Evolutionary conservation across 1,140 invertebrate species (phyloP).

Genomic region (Dendrolimus punctatus): DNA sequence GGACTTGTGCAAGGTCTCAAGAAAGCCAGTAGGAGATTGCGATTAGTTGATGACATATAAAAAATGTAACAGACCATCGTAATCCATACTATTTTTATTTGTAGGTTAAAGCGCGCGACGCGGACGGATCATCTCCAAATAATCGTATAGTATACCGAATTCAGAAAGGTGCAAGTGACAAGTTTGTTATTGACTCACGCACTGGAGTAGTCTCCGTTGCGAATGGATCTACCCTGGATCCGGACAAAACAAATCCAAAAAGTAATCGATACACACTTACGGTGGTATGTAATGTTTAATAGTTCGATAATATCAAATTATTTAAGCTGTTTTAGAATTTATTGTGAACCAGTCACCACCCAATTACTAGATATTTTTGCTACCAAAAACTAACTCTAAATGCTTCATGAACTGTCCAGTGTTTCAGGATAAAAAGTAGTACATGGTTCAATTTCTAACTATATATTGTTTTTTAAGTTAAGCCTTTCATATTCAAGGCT

Average conservation of each 20-base stretch:
- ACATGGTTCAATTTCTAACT: no score
- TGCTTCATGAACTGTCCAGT: no score
- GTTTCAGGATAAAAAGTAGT: no score
- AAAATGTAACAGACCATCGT: background rate
- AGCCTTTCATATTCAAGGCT: no score
- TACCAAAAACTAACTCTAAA: no score
- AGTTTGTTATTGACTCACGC: conserved; percentile 91
- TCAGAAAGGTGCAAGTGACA: conserved; percentile 88
- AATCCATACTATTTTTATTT: conserved; percentile 4
- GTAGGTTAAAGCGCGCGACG: conserved; percentile 85
- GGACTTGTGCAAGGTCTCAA: no score
- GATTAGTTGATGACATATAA: background rate
- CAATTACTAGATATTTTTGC: no score
- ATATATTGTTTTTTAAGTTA: no score
- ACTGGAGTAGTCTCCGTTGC: conserved; percentile 89
- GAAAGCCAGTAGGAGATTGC: no score
- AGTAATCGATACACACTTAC: conserved; percentile 78
- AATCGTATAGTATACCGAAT: conserved; percentile 92
- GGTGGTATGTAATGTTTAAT: conserved; percentile 66
- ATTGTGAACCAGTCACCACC: no score
- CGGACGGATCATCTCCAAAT: conserved; percentile 89
- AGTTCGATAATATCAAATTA: background rate
- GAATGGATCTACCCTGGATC: conserved; percentile 89
- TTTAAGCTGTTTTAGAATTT: no score
- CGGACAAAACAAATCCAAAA: conserved; percentile 86